Base-by-base conservation (phyloP, 1,140 invertebrate genomes). In the Brachionus rubens region DNA sequence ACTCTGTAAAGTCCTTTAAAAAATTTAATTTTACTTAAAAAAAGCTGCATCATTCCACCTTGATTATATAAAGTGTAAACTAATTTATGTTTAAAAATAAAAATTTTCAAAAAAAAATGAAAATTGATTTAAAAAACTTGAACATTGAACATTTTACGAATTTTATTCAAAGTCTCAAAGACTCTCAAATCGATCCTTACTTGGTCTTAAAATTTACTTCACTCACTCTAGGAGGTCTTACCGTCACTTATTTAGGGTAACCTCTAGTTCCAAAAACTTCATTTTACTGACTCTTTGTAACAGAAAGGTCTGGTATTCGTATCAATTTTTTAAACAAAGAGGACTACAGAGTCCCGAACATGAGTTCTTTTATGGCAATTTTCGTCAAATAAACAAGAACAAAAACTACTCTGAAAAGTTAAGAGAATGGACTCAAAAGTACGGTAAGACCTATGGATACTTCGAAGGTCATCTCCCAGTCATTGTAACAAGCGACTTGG, bases 341-440 rank as follows among this genome's bases (percentile, higher is more conserved):
- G 30, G 30, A n/a, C 21, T 67, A 9, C 30, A 41, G 26, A 41
- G 19, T n/a, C 62, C 62, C 4, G 7, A 47, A 26, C 33, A 67
- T 47, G 62, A 67, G 30, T 67, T 67, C 10, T 67, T 67, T 26
- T 67, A 21, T 41, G 62, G 62, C 12, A 67, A 67, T 41, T 67
- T 67, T 41, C 62, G 62, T 3, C 62, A 67, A 47, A 19, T 67
- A n/a, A 1, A 12, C 0, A 67, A 43, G 12, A 47, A 67, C 19
- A 67, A 67, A n/a, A 47, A 47, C 16, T 47, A 41, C 19, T 67
- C 62, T 16, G 43, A 67, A 43, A 24, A 33, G 33, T 26, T 67
- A 5, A 47, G 36, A 47, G 43, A 67, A 1, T 67, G 62, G 62
- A 67, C 62, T 4, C 3, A 47, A 47, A 12, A 67, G 21, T 67